Conservation (phyloP, 1,140 invertebrate genomes). For the Heliconius congener region DNA sequence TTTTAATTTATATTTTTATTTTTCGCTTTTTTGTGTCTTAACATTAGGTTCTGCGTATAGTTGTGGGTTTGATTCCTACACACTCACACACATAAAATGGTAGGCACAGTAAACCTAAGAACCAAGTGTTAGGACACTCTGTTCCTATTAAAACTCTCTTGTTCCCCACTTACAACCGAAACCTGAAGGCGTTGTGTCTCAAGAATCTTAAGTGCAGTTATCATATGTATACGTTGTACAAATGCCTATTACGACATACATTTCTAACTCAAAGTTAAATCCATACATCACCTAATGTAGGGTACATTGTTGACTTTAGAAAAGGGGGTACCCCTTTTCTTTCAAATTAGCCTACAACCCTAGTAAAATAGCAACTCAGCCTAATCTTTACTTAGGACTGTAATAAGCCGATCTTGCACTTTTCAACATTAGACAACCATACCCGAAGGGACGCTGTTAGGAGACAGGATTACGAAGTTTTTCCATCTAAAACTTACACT, state of each 20-base stretch:
- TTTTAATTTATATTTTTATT: too few species aligned
- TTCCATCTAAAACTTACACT: slow-evolving; percentile 76
- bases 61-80: too few species aligned
- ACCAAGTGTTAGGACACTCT: too few species aligned
- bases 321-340: not conserved
- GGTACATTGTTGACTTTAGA: not conserved
- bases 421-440: slow-evolving; percentile 49
- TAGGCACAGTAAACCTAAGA: too few species aligned
- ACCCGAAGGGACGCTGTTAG: slow-evolving; percentile 52
- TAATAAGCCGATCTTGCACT: slow-evolving; percentile 44
- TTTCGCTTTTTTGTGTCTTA: too few species aligned
- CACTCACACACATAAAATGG: too few species aligned
- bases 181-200: too few species aligned
- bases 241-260: too few species aligned
- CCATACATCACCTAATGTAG: not conserved
- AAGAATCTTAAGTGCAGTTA: not conserved
- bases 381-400: slow-evolving; percentile 31
- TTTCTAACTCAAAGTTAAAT: not conserved
- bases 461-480: slow-evolving; percentile 70
- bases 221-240: not conserved
- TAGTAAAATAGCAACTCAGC: slow-evolving; percentile 5
- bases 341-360: slow-evolving; percentile 13
- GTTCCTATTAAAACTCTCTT: too few species aligned
- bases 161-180: too few species aligned
- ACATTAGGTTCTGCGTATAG: too few species aligned